These are phyloP conservation scores for Pseudoips prasinana DNA, from an alignment of 2,888 invertebrate species.

Conservation along the genomic window DNA sequence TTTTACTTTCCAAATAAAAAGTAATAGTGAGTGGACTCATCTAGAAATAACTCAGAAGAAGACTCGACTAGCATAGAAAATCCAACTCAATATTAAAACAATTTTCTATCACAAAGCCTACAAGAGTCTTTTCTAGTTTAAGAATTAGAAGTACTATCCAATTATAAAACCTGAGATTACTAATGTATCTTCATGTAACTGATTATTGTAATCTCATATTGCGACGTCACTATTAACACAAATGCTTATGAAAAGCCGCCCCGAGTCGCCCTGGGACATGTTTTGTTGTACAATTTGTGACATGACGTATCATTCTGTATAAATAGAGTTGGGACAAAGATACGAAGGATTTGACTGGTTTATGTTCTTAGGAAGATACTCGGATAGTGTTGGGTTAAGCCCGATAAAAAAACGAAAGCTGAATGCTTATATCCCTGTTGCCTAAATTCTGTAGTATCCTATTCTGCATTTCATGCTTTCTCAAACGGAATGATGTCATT, in stretches of 20 bases:
- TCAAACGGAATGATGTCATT: no score
- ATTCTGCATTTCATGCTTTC: no score
- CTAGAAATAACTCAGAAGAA: no score
- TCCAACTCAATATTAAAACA: no score
- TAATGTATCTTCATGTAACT: neutral
- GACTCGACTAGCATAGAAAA: no score
- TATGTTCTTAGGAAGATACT: slow-evolving; percentile 19
- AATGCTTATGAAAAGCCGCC: slow-evolving; percentile 55
- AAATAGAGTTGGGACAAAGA: slow-evolving; percentile 34
- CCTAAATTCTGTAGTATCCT: no score
- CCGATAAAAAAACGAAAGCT: neutral
- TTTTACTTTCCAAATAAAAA: no score
- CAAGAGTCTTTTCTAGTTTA: no score
- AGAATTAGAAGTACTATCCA: no score
- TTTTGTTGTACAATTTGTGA: slow-evolving; percentile 53
- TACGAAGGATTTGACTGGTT: slow-evolving; percentile 28
- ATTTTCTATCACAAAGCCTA: no score
- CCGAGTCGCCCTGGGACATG: slow-evolving; percentile 41
- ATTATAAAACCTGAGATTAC: no score
- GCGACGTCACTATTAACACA: slow-evolving; percentile 37
- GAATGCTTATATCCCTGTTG: slow-evolving; percentile 1
- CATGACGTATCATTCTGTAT: slow-evolving; percentile 43
- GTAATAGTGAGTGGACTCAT: no score
- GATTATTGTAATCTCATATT: slow-evolving; percentile 26
- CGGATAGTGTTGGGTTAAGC: slow-evolving; percentile 1